These are phyloP conservation scores for Amphimallon solstitiale DNA, from an alignment of 2,888 invertebrate species.

Conservation along the genomic window DNA sequence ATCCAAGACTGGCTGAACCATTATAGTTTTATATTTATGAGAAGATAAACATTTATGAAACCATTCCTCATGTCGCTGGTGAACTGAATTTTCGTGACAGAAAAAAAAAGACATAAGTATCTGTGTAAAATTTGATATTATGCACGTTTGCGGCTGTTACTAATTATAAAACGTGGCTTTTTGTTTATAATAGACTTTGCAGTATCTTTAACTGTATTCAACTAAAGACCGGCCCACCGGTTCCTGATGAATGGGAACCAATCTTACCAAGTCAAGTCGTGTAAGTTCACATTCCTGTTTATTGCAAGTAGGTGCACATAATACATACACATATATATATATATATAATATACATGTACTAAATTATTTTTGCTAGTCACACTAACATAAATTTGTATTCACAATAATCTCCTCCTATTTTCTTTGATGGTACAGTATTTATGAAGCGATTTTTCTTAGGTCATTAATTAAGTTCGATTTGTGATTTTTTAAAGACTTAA, in stretches of 20 bases:
- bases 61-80: slow-evolving; percentile 34
- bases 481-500: too few relatives aligned
- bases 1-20: slow-evolving; percentile 22
- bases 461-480: too few relatives aligned
- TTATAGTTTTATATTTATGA: slow-evolving; percentile 28
- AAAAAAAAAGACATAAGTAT: slow-evolving; percentile 8
- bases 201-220: slow-evolving; percentile 1
- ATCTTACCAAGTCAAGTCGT: slow-evolving; percentile 64
- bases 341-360: background rate
- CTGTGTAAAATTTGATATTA: slow-evolving; percentile 14
- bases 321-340: background rate
- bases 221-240: slow-evolving; percentile 1
- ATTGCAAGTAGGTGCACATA: background rate
- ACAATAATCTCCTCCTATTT: too few relatives aligned
- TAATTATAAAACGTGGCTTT: slow-evolving; percentile 2
- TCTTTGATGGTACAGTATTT: too few relatives aligned
- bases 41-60: slow-evolving; percentile 30
- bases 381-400: too few relatives aligned
- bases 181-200: background rate
- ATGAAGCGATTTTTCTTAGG: too few relatives aligned
- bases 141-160: background rate
- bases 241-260: slow-evolving; percentile 65
- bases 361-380: too few relatives aligned
- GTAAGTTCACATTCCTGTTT: slow-evolving; percentile 55
- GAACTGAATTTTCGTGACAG: slow-evolving; percentile 22